phyloP scores from a whole-genome alignment of 2,888 invertebrate genomes.

The Blomia tropicalis region DNA sequence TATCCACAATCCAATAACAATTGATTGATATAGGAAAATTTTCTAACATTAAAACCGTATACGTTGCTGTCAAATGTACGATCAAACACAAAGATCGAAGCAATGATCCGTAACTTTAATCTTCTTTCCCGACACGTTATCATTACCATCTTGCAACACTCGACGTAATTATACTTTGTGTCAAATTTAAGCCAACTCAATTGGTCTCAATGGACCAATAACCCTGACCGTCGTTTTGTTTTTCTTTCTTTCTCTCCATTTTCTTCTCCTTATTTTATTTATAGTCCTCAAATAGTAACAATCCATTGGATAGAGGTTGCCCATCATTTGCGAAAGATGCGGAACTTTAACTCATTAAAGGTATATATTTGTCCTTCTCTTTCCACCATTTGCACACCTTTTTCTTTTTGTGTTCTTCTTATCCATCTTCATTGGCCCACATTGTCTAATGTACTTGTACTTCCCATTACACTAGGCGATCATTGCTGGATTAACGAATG shows the following conservation, averaged over 20 bases:
- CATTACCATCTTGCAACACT: constrained; percentile 23
- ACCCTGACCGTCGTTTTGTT: no score
- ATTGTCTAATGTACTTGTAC: no score
- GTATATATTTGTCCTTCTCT: constrained; percentile 13
- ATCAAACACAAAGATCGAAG: constrained; percentile 21
- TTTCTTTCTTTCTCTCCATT: no score
- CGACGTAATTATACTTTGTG: constrained; percentile 16
- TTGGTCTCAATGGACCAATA: no score
- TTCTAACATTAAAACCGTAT: constrained; percentile 24
- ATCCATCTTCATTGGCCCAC: background rate
- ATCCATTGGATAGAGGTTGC: constrained; percentile 27
- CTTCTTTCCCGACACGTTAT: constrained; percentile 26
- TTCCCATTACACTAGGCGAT: no score
- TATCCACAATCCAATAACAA: background rate
- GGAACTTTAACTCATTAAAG: constrained; percentile 26
- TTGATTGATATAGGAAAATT: constrained; percentile 26
- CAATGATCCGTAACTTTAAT: constrained; percentile 26
- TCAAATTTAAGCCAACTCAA: background rate
- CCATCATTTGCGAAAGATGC: constrained; percentile 23
- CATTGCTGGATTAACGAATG: constrained; percentile 26
- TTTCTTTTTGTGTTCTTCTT: background rate
- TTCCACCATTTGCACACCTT: background rate
- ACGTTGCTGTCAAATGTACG: constrained; percentile 18
- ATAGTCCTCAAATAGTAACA: constrained; percentile 22
- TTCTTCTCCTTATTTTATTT: background rate